Evolutionary conservation across 2,797 vertebrate genomes (phyloP).

Genomic region (Moxostoma hubbsi): DNA sequence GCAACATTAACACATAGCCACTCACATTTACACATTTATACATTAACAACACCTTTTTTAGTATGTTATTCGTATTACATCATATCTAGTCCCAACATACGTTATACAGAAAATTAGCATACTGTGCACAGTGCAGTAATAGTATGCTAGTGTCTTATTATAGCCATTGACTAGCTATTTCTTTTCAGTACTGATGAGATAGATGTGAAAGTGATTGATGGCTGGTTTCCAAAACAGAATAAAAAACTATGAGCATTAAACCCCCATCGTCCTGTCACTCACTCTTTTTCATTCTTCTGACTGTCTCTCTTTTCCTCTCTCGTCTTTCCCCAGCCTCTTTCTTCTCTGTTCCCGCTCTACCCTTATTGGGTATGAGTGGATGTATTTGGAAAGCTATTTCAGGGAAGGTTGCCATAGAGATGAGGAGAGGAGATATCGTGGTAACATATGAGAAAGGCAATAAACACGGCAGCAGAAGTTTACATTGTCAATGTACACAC

Average conservation of each 20-base stretch:
- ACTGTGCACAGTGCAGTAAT: too few relatives aligned
- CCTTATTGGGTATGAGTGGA: constrained; percentile 48
- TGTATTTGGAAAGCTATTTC: constrained; percentile 60
- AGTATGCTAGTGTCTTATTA: too few relatives aligned
- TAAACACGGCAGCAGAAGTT: constrained; percentile 19
- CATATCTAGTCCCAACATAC: too few relatives aligned
- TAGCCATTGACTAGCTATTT: neutral
- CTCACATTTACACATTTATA: too few relatives aligned
- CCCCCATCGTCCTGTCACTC: neutral
- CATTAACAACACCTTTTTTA: too few relatives aligned
- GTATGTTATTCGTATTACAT: too few relatives aligned
- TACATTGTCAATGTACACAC: constrained; percentile 2
- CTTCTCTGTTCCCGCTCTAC: constrained; percentile 37
- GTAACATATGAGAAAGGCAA: constrained; percentile 31
- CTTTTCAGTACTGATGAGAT: neutral
- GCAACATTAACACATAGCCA: too few relatives aligned
- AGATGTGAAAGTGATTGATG: neutral
- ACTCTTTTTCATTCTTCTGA: neutral
- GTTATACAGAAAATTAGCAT: too few relatives aligned
- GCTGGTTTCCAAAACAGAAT: neutral
- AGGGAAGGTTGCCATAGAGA: constrained; percentile 62
- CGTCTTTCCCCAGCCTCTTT: constrained; percentile 27
- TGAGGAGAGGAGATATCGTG: constrained; percentile 18
- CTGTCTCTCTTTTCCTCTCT: neutral
- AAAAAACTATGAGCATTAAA: neutral